phyloP scores from a whole-genome alignment of 1,140 invertebrate genomes.

The Phthorimaea operculella region DNA sequence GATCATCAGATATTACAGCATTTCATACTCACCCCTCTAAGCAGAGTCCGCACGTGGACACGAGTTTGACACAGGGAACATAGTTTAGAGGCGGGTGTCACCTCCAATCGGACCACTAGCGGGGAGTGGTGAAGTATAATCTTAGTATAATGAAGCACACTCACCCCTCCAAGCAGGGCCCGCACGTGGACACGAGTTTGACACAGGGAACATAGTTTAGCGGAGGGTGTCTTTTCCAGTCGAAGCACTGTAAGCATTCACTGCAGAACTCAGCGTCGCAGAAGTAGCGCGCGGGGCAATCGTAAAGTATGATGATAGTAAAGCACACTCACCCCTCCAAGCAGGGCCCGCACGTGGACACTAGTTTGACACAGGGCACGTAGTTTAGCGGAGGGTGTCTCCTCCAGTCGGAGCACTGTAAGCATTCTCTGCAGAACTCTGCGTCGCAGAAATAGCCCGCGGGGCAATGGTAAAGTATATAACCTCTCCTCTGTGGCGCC shows the following conservation, averaged over 20 bases:
- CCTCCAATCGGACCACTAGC: conserved; percentile 31
- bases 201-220: background rate
- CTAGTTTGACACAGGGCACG: background rate
- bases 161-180: background rate
- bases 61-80: background rate
- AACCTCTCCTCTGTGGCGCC: no score
- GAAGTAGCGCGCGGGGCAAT: conserved; percentile 33
- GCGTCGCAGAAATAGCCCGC: conserved; percentile 33
- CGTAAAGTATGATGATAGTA: no score
- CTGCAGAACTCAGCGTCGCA: conserved; percentile 34
- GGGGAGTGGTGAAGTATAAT: conserved; percentile 27
- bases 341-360: background rate
- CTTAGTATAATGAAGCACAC: no score
- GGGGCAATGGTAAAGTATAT: conserved; percentile 32
- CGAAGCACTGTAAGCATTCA: conserved; percentile 36
- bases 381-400: conserved; percentile 14
- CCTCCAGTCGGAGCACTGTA: conserved; percentile 34
- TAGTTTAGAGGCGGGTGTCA: conserved; percentile 13
- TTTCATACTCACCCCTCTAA: background rate
- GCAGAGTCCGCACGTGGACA: background rate
- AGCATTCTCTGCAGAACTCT: conserved; percentile 36
- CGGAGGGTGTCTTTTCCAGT: conserved; percentile 26
- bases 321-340: background rate
- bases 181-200: background rate
- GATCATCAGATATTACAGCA: no score